Evolutionary conservation across 2,888 invertebrate genomes (phyloP).

Genomic region (Nomada flava): DNA sequence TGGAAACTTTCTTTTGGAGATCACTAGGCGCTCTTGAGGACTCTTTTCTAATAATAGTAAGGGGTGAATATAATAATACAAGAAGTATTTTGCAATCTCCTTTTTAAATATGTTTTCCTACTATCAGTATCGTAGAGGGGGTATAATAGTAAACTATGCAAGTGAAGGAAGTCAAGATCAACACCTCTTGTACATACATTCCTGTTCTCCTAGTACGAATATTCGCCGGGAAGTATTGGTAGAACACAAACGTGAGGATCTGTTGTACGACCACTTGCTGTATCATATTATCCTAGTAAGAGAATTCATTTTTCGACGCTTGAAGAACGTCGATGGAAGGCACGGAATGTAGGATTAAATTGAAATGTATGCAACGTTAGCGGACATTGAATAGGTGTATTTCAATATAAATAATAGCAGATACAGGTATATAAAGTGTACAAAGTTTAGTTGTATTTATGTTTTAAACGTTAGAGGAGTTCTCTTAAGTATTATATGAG

Average conservation of each 20-base stretch:
- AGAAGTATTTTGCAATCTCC: too few relatives aligned
- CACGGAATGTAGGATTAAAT: background rate
- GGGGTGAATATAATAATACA: background rate
- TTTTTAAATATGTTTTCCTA: background rate
- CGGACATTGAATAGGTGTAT: too few relatives aligned
- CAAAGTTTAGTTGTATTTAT: too few relatives aligned
- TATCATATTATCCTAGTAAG: background rate
- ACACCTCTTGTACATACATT: background rate
- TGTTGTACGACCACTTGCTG: background rate
- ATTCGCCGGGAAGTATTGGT: background rate
- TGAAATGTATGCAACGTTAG: background rate
- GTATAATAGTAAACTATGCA: background rate
- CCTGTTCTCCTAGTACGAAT: background rate
- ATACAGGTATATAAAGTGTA: too few relatives aligned
- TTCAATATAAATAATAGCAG: too few relatives aligned
- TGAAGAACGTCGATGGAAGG: constrained; percentile 30
- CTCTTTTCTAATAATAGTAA: constrained; percentile 13
- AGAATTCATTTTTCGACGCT: constrained; percentile 40
- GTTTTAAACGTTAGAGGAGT: too few relatives aligned
- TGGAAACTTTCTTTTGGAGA: background rate
- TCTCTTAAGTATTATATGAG: too few relatives aligned
- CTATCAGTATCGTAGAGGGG: background rate
- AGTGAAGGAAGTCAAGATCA: too few relatives aligned
- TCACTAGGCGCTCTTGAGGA: background rate
- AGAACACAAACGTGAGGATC: background rate